A percentile compares a stretch with the other conserved stretches of the same genome.
phyloP scores from a whole-genome alignment of 2,113 vertebrate species.

The Macroglossus sobrinus region DNA sequence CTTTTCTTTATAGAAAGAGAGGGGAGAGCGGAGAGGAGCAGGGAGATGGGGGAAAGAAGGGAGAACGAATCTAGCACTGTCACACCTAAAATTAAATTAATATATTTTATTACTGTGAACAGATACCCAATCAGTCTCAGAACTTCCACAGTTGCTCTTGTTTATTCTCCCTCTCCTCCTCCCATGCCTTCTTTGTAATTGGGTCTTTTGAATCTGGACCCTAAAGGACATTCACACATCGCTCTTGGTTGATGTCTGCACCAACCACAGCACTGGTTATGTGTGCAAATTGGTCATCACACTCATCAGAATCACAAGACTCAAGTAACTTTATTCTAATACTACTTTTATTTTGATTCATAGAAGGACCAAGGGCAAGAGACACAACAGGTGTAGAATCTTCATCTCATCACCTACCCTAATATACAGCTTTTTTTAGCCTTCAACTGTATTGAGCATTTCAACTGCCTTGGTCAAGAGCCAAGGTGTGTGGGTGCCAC shows the following conservation, averaged over 20 bases:
- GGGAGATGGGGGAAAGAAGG: too few relatives aligned
- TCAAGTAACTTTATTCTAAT: background rate
- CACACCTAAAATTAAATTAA: background rate
- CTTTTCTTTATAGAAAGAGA: background rate
- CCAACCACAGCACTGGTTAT: background rate
- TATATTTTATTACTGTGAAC: background rate
- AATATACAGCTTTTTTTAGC: background rate
- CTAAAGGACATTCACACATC: background rate
- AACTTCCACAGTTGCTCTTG: background rate
- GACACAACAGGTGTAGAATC: background rate
- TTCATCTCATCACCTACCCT: background rate
- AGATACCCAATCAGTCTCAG: background rate
- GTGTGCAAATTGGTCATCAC: background rate
- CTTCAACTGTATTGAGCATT: background rate
- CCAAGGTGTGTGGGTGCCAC: background rate
- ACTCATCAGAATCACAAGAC: background rate
- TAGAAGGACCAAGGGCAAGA: background rate
- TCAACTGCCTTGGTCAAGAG: fast-evolving
- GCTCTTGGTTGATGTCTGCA: background rate
- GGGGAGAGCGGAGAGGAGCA: background rate
- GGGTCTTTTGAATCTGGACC: background rate
- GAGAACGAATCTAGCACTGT: background rate
- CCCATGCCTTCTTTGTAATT: background rate
- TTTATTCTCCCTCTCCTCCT: background rate
- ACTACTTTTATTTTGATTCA: background rate